Base-by-base conservation (phyloP, 2,888 invertebrate species). In the Athrips mouffetella region DNA sequence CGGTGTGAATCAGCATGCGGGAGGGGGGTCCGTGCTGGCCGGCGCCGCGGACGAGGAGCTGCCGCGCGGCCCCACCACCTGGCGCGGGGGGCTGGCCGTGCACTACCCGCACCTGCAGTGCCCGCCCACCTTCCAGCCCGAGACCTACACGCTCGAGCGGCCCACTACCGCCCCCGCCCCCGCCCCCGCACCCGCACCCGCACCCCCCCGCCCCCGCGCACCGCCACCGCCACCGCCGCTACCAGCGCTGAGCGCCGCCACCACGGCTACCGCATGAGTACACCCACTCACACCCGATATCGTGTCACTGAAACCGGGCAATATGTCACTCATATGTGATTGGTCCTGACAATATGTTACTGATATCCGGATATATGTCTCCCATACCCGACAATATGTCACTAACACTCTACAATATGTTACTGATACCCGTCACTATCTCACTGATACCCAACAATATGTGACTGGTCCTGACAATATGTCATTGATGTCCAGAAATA, bases 101-200 rank as follows among this genome's bases (percentile, higher is more conserved):
- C 83, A 79, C 64, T 95, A 95, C 83, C 94, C 95, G 48, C 94
- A 94, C 67, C 90, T 96, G 80, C 93, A 94, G 80, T 95, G 95
- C 76, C 96, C 96, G 40, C 95, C 96, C 41, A 93, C 95, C 27
- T 96, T 96, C 83, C 94, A 94, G 76, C 91, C 95, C 0, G 96
- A 95, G 81, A 94, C 93, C 0, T 96, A 96, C 81, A 93, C 94
- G 45, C 89, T 96, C 50, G 11, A n/a, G n/a, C n/a, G n/a, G n/a
- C n/a, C n/a, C n/a, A 90, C 91, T 62, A 78, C 74, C 66, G 49
- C 54, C 59, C 62, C 39, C 58, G 48, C 51, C 46, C 33, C 37
- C 60, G 50, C 41, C 58, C 45, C 20, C 49, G 44, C 57, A 60
- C 48, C 54, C 48, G 55, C 41, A 49, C 55, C 33, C 45, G 41